phyloP scores from a whole-genome alignment of 1,140 invertebrate genomes.

The Formica exsecta region DNA sequence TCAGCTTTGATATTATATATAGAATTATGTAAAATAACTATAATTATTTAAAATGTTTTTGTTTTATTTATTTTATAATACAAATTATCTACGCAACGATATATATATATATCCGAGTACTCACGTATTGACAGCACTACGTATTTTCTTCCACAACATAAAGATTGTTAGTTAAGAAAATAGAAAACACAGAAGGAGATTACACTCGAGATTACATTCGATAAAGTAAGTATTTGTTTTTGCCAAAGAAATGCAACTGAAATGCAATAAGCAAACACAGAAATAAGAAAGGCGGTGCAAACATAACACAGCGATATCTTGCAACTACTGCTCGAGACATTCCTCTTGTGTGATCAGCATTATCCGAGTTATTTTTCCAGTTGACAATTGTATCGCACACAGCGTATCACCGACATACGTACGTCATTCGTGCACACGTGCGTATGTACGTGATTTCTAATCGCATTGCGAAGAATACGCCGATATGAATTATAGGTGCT shows the following conservation, averaged over 20 bases:
- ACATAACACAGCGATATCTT: not conserved
- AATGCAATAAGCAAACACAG: not conserved
- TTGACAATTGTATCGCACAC: conserved; percentile 21
- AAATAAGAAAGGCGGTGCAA: conserved; percentile 17
- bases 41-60: not conserved
- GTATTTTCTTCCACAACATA: not conserved
- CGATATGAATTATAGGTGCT: conserved; percentile 36
- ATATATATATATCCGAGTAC: not conserved
- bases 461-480: not conserved
- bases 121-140: not conserved
- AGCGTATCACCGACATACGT: not conserved
- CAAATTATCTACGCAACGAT: not conserved
- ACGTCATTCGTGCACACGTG: conserved; percentile 7
- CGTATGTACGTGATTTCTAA: conserved; percentile 29
- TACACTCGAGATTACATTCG: not conserved
- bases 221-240: conserved; percentile 1
- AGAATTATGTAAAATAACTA: not conserved
- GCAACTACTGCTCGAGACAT: not conserved
- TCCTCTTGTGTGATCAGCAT: conserved; percentile 14
- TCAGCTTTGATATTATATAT: not conserved
- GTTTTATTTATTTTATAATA: too few relatives aligned
- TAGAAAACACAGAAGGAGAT: not conserved
- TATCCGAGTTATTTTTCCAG: conserved; percentile 7
- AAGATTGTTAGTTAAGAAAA: conserved; percentile 11
- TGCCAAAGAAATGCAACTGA: not conserved